phyloP scores from a whole-genome alignment of 2,888 invertebrate species.

The Beris morrisii region DNA sequence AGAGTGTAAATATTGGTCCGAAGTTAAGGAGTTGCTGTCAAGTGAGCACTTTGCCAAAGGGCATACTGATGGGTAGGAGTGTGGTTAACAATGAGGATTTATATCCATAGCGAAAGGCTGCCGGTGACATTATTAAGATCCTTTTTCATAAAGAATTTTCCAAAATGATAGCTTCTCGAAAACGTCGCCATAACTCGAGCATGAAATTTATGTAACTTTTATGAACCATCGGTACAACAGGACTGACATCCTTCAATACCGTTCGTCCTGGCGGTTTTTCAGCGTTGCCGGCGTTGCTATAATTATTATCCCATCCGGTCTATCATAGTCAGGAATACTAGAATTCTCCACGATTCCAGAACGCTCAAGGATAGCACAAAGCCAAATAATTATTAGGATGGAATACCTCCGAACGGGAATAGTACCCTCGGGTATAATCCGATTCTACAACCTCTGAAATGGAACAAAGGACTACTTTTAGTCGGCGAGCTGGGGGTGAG shows the following conservation, averaged over 20 bases:
- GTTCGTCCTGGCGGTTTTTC: no score
- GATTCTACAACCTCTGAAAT: slow-evolving; percentile 2
- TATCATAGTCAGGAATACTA: no score
- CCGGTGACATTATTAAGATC: slow-evolving; percentile 9
- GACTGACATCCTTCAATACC: no score
- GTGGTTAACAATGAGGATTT: slow-evolving; percentile 10
- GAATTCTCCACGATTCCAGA: no score
- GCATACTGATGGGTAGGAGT: neutral
- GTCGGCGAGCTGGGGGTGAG: neutral
- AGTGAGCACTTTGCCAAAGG: slow-evolving; percentile 7
- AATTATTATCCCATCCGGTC: no score
- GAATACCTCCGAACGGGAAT: slow-evolving; percentile 13
- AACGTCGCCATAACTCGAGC: no score
- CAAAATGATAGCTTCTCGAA: neutral
- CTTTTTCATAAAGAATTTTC: slow-evolving; percentile 4
- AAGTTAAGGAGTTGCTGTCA: slow-evolving; percentile 23
- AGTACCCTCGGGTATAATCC: slow-evolving; percentile 12
- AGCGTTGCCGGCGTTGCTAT: no score
- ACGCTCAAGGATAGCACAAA: no score
- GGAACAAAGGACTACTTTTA: slow-evolving; percentile 23
- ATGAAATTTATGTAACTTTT: no score
- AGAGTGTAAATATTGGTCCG: slow-evolving; percentile 25
- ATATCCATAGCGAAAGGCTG: neutral
- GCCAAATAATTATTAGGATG: slow-evolving; percentile 12
- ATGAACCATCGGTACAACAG: no score